Evolutionary conservation across 1,140 invertebrate species (phyloP), one percentile per base, ranked within the genome.

Genomic region (Pogonognathellus flavescens): DNA sequence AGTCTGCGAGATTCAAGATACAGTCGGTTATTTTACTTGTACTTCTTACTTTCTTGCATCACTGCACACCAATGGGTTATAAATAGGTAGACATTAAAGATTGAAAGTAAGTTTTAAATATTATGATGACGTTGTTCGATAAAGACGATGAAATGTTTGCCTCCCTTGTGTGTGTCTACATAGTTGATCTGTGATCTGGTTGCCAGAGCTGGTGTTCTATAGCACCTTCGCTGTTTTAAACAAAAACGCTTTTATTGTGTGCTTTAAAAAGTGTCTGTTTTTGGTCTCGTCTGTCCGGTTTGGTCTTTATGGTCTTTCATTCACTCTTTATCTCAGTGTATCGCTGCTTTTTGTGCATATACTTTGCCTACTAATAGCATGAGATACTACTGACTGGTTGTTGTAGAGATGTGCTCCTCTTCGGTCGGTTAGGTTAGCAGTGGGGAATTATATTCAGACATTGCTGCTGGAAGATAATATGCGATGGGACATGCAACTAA

Each of bases 381-480:
- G 18, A 60, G n/a, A 60, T 22, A 70, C 53, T 57, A n/a, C 10
- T 13, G 22, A 41, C 14, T 10, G 5, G 22, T 60, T 60, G 57
- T 7, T 53, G 7, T 53, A n/a, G 66, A 70, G 66, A 70, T 31
- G 6, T 31, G 6, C 41, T 72, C 7, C 31, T 49, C n/a, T 49
- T 76, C 41, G 13, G 14, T 76, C 70, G 70, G 70, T 76, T 41
- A 8, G 70, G 70, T 76, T 76, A 31, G 70, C 70, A 31, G 70
- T 25, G 41, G 70, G 41, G 70, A 76, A 76, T 76, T 76, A 76
- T 76, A 76, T 76, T 49, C 41, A 76, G 70, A 76, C 41, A 76
- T 41, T 41, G 31, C 31, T 41, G 31, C 41, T 76, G 70, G 31
- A 76, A 76, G 70, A 76, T n/a, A n/a, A n/a, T 41, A 76, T 50